These are phyloP conservation scores for Heterotilapia buettikoferi DNA, from an alignment of 2,113 vertebrate species.

Conservation along the genomic window DNA sequence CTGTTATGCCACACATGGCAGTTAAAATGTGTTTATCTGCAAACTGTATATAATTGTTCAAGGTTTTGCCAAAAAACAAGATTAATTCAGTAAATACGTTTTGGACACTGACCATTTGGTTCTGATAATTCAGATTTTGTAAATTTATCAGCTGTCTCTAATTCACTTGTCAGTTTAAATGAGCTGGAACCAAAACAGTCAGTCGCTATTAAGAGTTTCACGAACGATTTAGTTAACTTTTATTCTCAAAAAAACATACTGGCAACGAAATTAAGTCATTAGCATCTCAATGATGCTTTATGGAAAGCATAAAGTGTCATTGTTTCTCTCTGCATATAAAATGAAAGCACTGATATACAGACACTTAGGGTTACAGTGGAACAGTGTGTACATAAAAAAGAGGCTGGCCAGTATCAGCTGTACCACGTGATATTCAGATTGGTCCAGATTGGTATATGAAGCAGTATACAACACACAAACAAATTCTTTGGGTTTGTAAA, in stretches of 20 bases:
- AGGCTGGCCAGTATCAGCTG: background rate
- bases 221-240: background rate
- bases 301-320: background rate
- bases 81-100: background rate
- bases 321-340: background rate
- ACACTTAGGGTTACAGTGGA: background rate
- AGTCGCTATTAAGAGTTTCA: background rate
- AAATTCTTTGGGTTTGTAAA: background rate
- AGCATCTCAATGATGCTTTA: background rate
- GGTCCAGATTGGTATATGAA: background rate
- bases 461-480: background rate
- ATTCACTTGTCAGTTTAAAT: background rate
- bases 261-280: background rate
- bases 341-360: background rate
- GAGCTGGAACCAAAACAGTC: background rate
- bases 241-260: background rate
- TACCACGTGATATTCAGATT: background rate
- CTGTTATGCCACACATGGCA: background rate
- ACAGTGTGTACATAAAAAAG: background rate
- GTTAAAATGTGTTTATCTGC: background rate
- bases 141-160: too few species aligned
- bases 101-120: background rate
- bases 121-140: background rate
- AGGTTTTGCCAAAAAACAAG: background rate
- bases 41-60: background rate